phyloP scores from a whole-genome alignment of 2,888 invertebrate species.

The Myathropa florea region DNA sequence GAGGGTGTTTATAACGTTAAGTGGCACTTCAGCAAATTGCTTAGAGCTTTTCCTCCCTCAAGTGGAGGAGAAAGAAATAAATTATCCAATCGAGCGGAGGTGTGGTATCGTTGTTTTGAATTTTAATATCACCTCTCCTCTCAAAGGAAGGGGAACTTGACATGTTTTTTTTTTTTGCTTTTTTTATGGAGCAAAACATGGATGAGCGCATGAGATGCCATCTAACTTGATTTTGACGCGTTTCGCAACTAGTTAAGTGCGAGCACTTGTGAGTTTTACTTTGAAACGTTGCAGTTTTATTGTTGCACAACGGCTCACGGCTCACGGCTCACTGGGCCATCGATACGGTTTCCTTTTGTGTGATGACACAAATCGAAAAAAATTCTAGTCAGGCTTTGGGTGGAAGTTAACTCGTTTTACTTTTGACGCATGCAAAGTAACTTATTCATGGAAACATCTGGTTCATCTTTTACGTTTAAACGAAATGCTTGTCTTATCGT shows the following conservation, averaged over 20 bases:
- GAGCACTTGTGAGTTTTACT: neutral
- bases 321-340: neutral
- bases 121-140: neutral
- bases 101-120: neutral
- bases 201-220: neutral
- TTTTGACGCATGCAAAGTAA: too few relatives aligned
- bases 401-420: too few relatives aligned
- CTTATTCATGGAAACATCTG: too few relatives aligned
- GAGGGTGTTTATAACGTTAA: constrained; percentile 49
- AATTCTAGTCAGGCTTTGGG: too few relatives aligned
- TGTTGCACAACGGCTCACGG: neutral
- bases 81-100: neutral
- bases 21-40: constrained; percentile 53
- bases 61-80: neutral
- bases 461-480: too few relatives aligned
- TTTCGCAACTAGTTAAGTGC: neutral
- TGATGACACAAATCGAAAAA: neutral
- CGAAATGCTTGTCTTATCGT: too few relatives aligned
- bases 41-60: constrained; percentile 28
- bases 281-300: neutral
- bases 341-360: neutral
- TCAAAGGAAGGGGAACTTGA: neutral
- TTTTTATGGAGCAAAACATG: neutral
- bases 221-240: neutral
- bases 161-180: neutral